Conservation (phyloP, 2,113 vertebrate genomes). For the Hippocampus mohnikei region DNA sequence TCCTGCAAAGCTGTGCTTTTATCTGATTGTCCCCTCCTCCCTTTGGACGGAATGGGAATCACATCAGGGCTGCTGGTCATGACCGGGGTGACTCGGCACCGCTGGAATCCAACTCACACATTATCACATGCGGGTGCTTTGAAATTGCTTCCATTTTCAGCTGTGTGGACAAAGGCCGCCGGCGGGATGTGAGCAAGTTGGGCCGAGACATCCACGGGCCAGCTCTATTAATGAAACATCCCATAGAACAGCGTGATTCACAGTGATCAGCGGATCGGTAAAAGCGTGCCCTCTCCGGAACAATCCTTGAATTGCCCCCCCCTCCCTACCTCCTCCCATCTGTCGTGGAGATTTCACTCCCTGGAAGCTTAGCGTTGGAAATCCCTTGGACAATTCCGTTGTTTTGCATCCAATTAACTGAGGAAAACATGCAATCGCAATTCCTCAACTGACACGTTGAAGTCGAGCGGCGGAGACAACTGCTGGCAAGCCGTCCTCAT, state of each 20-base stretch:
- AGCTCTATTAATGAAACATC: conserved; percentile 14
- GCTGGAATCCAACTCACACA: conserved; percentile 68
- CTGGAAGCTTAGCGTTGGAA: conserved; percentile 44
- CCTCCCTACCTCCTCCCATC: conserved; percentile 24
- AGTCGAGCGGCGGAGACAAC: no score
- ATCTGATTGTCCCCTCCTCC: conserved; percentile 3
- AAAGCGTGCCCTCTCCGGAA: conserved; percentile 15
- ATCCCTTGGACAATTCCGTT: conserved; percentile 53
- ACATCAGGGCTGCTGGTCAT: conserved; percentile 47
- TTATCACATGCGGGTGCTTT: conserved; percentile 72
- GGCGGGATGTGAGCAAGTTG: conserved; percentile 12
- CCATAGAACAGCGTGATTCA: neutral
- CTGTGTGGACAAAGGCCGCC: conserved; percentile 39
- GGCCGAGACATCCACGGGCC: conserved; percentile 36
- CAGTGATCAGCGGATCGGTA: conserved; percentile 17
- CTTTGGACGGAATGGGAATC: conserved; percentile 44
- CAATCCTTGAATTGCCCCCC: conserved; percentile 1
- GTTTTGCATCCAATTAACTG: conserved; percentile 29
- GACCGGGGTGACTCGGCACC: conserved; percentile 55
- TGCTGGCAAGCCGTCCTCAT: no score
- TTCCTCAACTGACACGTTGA: neutral
- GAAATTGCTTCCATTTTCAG: conserved; percentile 71
- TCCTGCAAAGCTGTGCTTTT: conserved; percentile 13
- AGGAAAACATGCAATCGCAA: neutral
- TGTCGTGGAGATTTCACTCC: conserved; percentile 52